Percentiles rank a stretch among this genome's conserved stretches.
phyloP scores from a whole-genome alignment of 2,888 invertebrate genomes.

The Chalcosyrphus nemorum region DNA sequence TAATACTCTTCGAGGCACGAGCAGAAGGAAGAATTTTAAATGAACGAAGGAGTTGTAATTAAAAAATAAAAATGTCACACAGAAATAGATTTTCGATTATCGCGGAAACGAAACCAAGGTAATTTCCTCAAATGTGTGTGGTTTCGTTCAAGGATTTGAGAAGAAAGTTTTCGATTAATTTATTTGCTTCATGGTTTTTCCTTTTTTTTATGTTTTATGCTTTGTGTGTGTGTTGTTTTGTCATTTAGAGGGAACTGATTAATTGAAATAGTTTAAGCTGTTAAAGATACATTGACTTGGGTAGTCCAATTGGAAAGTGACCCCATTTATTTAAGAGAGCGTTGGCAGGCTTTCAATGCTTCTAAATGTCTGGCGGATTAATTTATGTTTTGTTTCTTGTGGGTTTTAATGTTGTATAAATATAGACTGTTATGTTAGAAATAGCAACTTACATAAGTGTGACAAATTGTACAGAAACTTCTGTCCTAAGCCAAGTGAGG shows the following conservation, averaged over 20 bases:
- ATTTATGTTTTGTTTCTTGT: not conserved
- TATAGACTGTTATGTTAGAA: no score
- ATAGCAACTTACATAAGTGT: no score
- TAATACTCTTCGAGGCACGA: conserved; percentile 1
- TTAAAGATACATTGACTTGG: not conserved
- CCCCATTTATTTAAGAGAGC: not conserved
- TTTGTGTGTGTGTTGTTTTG: no score
- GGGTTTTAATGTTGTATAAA: no score
- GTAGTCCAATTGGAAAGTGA: not conserved
- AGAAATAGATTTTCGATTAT: conserved; percentile 32
- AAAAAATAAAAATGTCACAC: conserved; percentile 44
- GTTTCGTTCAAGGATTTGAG: conserved; percentile 9
- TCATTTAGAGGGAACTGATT: not conserved
- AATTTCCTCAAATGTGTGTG: conserved; percentile 26
- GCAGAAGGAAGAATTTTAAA: not conserved
- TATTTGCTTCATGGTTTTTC: not conserved
- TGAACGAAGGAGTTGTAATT: conserved; percentile 13
- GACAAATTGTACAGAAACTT: no score
- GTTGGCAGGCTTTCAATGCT: not conserved
- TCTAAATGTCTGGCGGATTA: not conserved
- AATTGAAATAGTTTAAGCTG: not conserved
- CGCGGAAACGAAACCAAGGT: conserved; percentile 20
- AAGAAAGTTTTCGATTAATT: not conserved
- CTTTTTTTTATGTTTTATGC: no score
- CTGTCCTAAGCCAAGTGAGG: no score